These are phyloP conservation scores for Cossypha heuglini DNA, from an alignment of 2,797 vertebrate genomes.

Conservation along the genomic window DNA sequence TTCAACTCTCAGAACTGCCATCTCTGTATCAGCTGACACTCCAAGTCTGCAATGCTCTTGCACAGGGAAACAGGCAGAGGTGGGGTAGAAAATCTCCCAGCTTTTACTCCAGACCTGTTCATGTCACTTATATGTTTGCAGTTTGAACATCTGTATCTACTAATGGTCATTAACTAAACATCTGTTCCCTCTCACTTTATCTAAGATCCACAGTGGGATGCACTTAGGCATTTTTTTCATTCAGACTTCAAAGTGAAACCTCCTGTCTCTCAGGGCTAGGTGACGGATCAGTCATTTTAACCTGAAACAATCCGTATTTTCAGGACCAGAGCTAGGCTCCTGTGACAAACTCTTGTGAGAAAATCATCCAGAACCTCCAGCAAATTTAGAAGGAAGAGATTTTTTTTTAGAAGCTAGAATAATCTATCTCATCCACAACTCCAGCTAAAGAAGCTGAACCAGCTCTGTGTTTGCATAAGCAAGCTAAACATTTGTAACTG, in stretches of 20 bases:
- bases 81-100: background rate
- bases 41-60: background rate
- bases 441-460: background rate
- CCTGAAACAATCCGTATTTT: background rate
- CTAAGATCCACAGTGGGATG: background rate
- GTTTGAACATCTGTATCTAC: background rate
- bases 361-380: background rate
- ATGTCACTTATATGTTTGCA: background rate
- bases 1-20: background rate
- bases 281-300: background rate
- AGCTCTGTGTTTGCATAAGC: background rate
- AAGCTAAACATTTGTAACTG: background rate
- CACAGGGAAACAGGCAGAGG: background rate
- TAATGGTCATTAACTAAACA: background rate
- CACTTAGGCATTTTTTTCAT: background rate
- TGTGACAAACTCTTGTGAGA: background rate
- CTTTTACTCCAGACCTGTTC: background rate
- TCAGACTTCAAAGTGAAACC: background rate
- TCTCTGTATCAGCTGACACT: background rate
- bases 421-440: background rate
- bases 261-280: background rate
- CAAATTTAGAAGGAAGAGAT: background rate
- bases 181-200: background rate
- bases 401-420: background rate
- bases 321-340: background rate